Evolutionary conservation across 2,797 vertebrate genomes (phyloP).

Genomic region (Chromobotia macracanthus): DNA sequence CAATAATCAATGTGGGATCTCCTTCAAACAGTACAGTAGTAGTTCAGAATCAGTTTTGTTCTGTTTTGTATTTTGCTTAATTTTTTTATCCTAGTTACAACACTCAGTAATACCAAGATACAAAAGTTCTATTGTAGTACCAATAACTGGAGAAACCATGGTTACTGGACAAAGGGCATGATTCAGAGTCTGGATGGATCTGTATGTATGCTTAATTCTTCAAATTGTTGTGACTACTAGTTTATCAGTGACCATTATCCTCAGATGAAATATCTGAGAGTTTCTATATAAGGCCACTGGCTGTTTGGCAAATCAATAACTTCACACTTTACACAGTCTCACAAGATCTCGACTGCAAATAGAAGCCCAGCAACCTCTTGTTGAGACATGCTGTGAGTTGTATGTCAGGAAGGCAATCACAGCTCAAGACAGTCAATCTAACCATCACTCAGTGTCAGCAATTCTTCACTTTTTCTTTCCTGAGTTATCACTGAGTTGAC

Average conservation of each 20-base stretch:
- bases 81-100: no score
- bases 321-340: background rate
- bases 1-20: background rate
- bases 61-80: background rate
- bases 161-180: background rate
- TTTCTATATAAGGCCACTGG: background rate
- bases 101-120: background rate
- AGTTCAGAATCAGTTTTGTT: no score
- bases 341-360: slow-evolving; percentile 14
- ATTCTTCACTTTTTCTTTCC: background rate
- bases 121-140: background rate
- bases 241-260: slow-evolving; percentile 16
- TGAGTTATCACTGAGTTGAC: background rate
- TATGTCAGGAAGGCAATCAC: slow-evolving; percentile 8
- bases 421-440: slow-evolving; percentile 13
- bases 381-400: slow-evolving; percentile 15
- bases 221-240: background rate
- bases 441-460: slow-evolving; percentile 16
- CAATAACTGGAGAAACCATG: background rate
- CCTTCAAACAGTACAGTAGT: background rate
- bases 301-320: slow-evolving; percentile 25
- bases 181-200: background rate
- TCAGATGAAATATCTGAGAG: background rate
- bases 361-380: slow-evolving; percentile 18
- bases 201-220: background rate